Base-by-base conservation (phyloP, 1,140 invertebrate genomes). In the Drosophila baimaii region DNA sequence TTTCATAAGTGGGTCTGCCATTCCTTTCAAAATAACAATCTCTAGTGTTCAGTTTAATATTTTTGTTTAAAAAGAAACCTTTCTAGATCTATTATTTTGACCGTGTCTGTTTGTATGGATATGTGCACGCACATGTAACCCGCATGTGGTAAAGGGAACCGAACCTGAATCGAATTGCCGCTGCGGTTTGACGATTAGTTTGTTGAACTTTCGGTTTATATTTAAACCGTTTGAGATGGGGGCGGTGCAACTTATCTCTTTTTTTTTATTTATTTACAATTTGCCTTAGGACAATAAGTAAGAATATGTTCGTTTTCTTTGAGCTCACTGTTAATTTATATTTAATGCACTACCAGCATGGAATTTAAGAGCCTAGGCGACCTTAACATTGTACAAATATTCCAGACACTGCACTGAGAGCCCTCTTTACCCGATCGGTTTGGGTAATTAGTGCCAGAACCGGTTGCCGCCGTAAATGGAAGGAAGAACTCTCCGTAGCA, bases 381-480 rank as follows among this genome's bases (percentile, higher is more conserved):
- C 29, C 65, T 47, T 69, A 57, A 56, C 17, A 41, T 47, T 21
- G 10, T 37, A 10, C n/a, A 71, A 58, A 71, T 47, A 71, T 71
- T 71, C 25, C 52, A 39, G 65, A 17, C 41, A 31, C 31, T 54
- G 25, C 0, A 29, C 15, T 23, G 2, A 12, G 17, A 15, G 31
- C 27, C 25, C 23, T 69, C n/a, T 23, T 35, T n/a, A 57, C 49
- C 21, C 29, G 39, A 13, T n/a, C 25, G 29, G 8, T 39, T 39
- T 23, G 44, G 49, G 37, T 84, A 83, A 83, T 83, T 83, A 58
- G 29, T 39, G 13, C n/a, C 7, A 33, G 58, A 86, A 86, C 83
- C 83, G 82, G 82, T 85, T 62, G 46, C 5, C 3, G 13, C 52
- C n/a, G 3, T 71, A 71, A 58, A 71, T 49, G 68, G 52, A 35